Percentiles rank a stretch among this genome's conserved stretches.
Evolutionary conservation across 1,140 invertebrate genomes (phyloP).

Genomic region (Monomorium pharaonis): DNA sequence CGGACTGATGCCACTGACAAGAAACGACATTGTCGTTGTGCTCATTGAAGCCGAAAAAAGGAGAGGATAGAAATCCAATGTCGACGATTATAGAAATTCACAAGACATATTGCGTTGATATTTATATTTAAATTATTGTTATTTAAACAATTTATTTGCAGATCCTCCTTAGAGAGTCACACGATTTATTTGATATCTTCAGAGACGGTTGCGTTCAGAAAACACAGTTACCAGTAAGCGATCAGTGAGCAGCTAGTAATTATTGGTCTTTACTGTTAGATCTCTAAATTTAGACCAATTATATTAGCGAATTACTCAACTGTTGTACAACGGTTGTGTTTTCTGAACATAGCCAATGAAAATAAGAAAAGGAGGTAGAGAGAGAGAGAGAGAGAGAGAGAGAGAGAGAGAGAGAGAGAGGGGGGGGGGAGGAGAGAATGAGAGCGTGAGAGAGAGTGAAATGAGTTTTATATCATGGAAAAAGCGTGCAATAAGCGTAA

Average conservation of each 20-base stretch:
- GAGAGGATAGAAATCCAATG: slow-evolving; percentile 51
- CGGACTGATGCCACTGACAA: slow-evolving; percentile 18
- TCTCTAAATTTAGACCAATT: too few species aligned
- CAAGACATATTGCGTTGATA: slow-evolving; percentile 79
- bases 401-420: slow-evolving; percentile 71
- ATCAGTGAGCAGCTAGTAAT: too few species aligned
- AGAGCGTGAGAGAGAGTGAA: slow-evolving; percentile 75
- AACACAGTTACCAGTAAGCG: too few species aligned
- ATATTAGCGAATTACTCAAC: too few species aligned
- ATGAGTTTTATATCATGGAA: slow-evolving; percentile 82
- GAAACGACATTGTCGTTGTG: slow-evolving; percentile 35
- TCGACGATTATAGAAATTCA: slow-evolving; percentile 75
- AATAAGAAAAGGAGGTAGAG: slow-evolving; percentile 77
- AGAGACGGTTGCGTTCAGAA: too few species aligned
- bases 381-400: slow-evolving; percentile 53
- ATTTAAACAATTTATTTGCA: slow-evolving; percentile 79
- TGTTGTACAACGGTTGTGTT: too few species aligned
- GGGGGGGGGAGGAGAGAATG: background rate
- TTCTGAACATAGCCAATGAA: too few species aligned
- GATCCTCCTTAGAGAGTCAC: slow-evolving; percentile 79
- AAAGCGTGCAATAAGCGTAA: slow-evolving; percentile 84
- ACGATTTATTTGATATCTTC: slow-evolving; percentile 80
- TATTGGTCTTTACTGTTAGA: too few species aligned
- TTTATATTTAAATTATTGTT: slow-evolving; percentile 83
- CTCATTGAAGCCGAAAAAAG: slow-evolving; percentile 40